A percentile compares a stretch with the other conserved stretches of the same genome.
Evolutionary conservation across 1,140 invertebrate species (phyloP).

Genomic region (Eriocheir sinensis): DNA sequence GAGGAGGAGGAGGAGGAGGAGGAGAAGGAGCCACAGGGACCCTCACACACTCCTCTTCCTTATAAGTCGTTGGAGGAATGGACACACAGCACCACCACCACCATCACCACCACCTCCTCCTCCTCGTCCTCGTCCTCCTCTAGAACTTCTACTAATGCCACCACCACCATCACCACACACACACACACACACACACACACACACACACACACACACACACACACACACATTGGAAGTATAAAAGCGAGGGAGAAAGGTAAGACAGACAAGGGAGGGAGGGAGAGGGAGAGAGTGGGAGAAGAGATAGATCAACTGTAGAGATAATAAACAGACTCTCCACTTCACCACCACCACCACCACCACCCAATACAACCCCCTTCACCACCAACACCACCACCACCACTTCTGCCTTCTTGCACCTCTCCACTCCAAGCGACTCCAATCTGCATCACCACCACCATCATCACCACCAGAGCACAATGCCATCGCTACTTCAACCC

Average conservation of each 20-base stretch:
- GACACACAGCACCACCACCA: too few relatives aligned
- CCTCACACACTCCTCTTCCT: not conserved
- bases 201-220: conserved; percentile 37
- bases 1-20: not conserved
- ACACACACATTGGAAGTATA: not conserved
- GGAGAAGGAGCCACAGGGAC: not conserved
- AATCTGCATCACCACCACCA: too few relatives aligned
- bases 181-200: conserved; percentile 38
- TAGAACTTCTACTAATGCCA: not conserved
- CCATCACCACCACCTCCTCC: not conserved
- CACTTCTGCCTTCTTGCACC: not conserved
- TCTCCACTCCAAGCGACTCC: too few relatives aligned
- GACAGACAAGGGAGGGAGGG: too few relatives aligned
- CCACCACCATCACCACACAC: not conserved
- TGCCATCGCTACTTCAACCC: too few relatives aligned
- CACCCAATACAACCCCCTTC: not conserved
- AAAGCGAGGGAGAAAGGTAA: not conserved
- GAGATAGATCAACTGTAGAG: not conserved
- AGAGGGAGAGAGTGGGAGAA: too few relatives aligned
- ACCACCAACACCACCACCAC: too few relatives aligned
- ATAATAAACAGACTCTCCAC: not conserved
- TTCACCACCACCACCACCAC: not conserved
- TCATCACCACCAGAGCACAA: too few relatives aligned
- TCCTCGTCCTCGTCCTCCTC: not conserved
- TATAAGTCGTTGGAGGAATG: not conserved